A percentile compares a stretch with the other conserved stretches of the same genome.
phyloP scores from a whole-genome alignment of 2,797 vertebrate species.

The Avahi laniger region DNA sequence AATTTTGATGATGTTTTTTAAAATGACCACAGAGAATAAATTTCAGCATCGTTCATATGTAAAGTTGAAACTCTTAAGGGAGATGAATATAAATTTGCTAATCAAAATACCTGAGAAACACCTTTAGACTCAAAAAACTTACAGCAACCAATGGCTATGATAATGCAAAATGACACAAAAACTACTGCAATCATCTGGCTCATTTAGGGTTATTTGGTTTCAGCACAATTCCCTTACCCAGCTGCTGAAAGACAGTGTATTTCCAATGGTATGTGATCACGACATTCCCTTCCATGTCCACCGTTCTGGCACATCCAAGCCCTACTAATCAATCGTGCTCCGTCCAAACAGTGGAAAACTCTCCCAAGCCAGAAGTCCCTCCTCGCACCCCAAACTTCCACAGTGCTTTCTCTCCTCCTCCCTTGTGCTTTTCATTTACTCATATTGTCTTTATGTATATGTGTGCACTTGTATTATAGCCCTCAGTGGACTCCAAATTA shows the following conservation, averaged over 20 bases:
- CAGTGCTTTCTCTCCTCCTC: background rate
- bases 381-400: background rate
- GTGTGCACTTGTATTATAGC: background rate
- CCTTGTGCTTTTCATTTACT: background rate
- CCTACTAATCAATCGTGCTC: background rate
- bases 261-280: background rate
- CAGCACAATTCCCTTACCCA: background rate
- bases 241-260: background rate
- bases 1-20: background rate
- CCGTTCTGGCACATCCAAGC: background rate
- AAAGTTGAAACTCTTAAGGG: constrained; percentile 12
- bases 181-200: background rate
- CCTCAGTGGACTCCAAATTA: background rate
- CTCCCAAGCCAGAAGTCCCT: background rate
- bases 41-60: background rate
- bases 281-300: background rate
- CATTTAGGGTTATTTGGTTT: constrained; percentile 19
- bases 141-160: background rate
- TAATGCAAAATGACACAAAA: background rate
- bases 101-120: constrained; percentile 47
- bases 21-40: background rate
- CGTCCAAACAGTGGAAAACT: background rate
- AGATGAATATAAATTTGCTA: constrained; percentile 12
- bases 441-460: background rate
- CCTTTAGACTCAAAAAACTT: background rate